Evolutionary conservation across 2,888 invertebrate genomes (phyloP).

Genomic region (Labia minor): DNA sequence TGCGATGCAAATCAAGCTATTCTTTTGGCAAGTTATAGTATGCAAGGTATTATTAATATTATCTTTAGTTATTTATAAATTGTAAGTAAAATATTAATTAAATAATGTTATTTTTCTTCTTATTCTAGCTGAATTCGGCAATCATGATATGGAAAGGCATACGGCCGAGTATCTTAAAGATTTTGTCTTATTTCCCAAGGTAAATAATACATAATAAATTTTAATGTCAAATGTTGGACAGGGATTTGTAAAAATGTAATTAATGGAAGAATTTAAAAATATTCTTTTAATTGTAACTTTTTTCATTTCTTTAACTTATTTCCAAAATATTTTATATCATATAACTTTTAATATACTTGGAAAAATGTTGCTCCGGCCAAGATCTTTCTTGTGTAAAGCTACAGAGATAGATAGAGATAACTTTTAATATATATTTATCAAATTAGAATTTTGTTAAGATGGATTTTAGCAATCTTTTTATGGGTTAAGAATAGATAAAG

Average conservation of each 20-base stretch:
- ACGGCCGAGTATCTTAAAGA: slow-evolving; percentile 86
- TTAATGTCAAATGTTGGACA: slow-evolving; percentile 38
- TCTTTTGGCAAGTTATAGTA: slow-evolving; percentile 80
- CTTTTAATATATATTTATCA: too few relatives aligned
- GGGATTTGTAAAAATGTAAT: background rate
- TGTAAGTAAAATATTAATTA: slow-evolving; percentile 16
- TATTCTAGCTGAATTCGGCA: slow-evolving; percentile 78
- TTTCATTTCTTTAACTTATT: slow-evolving; percentile 13
- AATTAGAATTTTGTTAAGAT: too few relatives aligned
- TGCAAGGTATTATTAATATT: slow-evolving; percentile 48
- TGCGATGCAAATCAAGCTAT: slow-evolving; percentile 87
- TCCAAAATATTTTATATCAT: slow-evolving; percentile 16
- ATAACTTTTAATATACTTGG: too few relatives aligned
- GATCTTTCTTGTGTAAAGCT: too few relatives aligned
- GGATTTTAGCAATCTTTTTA: too few relatives aligned
- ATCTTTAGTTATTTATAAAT: background rate
- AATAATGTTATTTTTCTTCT: slow-evolving; percentile 8
- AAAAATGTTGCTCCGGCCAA: too few relatives aligned
- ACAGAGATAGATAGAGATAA: too few relatives aligned
- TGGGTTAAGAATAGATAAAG: too few relatives aligned
- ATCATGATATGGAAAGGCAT: slow-evolving; percentile 78
- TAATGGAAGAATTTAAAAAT: background rate
- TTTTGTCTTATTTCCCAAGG: slow-evolving; percentile 84
- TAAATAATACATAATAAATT: slow-evolving; percentile 41
- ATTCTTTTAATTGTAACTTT: too few relatives aligned